Evolutionary conservation across 2,113 vertebrate species (phyloP), one percentile per base, ranked within the genome.

Genomic region (Laticauda laticaudata): DNA sequence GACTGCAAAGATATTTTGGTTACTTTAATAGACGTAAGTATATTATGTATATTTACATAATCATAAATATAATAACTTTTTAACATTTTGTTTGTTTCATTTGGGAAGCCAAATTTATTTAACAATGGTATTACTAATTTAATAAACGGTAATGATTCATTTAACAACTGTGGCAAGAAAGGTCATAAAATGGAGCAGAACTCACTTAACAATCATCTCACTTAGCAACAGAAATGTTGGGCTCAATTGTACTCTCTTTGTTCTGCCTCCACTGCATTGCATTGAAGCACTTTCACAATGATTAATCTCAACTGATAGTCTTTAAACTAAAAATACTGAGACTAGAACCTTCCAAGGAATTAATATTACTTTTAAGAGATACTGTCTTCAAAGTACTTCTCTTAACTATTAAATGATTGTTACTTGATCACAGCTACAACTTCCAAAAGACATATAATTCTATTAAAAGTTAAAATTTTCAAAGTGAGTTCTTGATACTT

Each of bases 201-300:
- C 61, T 64, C 61, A 64, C 26, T 64, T 29, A 64, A 12, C 61
- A 64, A 64, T 29, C 61, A 64, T 64, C 12, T 69, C 12, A n/a
- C 29, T 69, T 69, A 69, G 61, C 29, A 69, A 69, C 61, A 64
- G 26, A 64, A n/a, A 64, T 64, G 3, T n/a, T 64, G 26, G 11
- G 61, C 61, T 64, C 26, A 69, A 29, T 69, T 69, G n/a, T 69
- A 14, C 4, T 11, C 21, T 85, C 81, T 55, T 34, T 2, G 34
- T 5, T 90, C 20, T 0, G 2, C 81, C 23, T 92, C 55, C 0
- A 0, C 0, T 86, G 54, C n/a, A 91, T 3, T 48, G 26, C 12
- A 87, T 7, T 48, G 15, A 26, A 48, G 64, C 20, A 81, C 64
- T 85, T 91, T 10, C 14, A 39, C n/a, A 34, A 55, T 1, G 20